Conservation (phyloP, 2,888 invertebrate species). For the Tillus elongatus region DNA sequence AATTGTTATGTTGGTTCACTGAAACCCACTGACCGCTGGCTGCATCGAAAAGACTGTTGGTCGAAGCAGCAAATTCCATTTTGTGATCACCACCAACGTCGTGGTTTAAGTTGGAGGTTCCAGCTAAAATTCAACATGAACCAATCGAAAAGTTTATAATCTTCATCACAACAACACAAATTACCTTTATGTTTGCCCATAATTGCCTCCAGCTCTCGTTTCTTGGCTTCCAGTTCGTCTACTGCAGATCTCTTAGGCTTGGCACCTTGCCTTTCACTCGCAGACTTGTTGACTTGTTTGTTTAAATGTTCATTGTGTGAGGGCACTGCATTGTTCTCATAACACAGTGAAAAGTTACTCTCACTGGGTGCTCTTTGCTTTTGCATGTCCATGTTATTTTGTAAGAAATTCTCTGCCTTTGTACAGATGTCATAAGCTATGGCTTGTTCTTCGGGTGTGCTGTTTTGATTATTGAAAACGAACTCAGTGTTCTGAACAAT, state of each 20-base stretch:
- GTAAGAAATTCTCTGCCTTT: slow-evolving; percentile 35
- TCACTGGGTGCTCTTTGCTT: slow-evolving; percentile 21
- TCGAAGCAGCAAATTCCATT: slow-evolving; percentile 31
- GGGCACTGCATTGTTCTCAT: slow-evolving; percentile 26
- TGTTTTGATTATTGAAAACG: slow-evolving; percentile 23
- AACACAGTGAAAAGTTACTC: slow-evolving; percentile 18
- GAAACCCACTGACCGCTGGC: slow-evolving; percentile 29
- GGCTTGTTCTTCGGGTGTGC: slow-evolving; percentile 26
- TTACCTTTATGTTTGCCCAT: slow-evolving; percentile 53
- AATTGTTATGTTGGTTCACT: slow-evolving; percentile 26
- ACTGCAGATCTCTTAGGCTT: slow-evolving; percentile 47
- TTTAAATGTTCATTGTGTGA: slow-evolving; percentile 25
- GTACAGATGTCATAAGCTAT: slow-evolving; percentile 28
- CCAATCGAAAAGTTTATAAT: neutral
- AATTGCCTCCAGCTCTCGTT: slow-evolving; percentile 55
- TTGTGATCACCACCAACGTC: slow-evolving; percentile 40
- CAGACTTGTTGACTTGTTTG: slow-evolving; percentile 36
- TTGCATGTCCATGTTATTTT: slow-evolving; percentile 27
- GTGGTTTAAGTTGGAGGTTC: slow-evolving; percentile 40
- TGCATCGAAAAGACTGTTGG: slow-evolving; percentile 29
- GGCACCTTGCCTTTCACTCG: slow-evolving; percentile 17
- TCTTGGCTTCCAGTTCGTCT: slow-evolving; percentile 53
- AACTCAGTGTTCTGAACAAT: slow-evolving; percentile 36
- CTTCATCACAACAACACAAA: slow-evolving; percentile 2
- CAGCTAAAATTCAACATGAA: slow-evolving; percentile 25